phyloP scores from a whole-genome alignment of 2,797 vertebrate species.

The Thamnophis elegans region DNA sequence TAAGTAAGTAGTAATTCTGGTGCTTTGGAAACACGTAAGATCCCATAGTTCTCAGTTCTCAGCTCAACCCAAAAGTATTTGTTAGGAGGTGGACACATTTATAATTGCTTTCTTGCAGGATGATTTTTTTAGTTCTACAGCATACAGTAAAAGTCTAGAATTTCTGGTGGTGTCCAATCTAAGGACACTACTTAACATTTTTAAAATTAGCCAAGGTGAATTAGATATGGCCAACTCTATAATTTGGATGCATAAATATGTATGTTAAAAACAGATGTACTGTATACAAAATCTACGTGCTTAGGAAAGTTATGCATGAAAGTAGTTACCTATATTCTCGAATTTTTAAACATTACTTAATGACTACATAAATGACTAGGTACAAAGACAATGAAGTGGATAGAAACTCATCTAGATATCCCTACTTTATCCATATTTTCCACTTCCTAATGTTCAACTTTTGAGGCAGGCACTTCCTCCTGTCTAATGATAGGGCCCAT shows the following conservation, averaged over 20 bases:
- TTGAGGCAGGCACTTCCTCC: background rate
- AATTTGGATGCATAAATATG: background rate
- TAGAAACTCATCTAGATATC: background rate
- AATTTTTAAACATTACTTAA: background rate
- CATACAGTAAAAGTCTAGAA: background rate
- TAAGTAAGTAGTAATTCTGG: background rate
- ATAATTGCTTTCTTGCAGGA: background rate
- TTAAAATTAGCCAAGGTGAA: background rate
- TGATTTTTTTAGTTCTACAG: background rate
- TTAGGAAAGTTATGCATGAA: background rate
- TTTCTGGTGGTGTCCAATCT: background rate
- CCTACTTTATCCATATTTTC: background rate
- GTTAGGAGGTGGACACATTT: background rate
- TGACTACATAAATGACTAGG: background rate
- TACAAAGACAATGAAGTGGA: background rate
- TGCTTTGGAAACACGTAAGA: background rate
- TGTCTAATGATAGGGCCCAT: background rate
- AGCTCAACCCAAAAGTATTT: background rate
- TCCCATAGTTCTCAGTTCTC: background rate
- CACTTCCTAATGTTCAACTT: too few species aligned
- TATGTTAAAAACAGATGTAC: background rate
- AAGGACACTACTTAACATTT: background rate
- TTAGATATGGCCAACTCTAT: background rate
- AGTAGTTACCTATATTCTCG: background rate
- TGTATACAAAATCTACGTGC: background rate